phyloP scores from a whole-genome alignment of 2,888 invertebrate species.

The Eremobia ochroleuca region DNA sequence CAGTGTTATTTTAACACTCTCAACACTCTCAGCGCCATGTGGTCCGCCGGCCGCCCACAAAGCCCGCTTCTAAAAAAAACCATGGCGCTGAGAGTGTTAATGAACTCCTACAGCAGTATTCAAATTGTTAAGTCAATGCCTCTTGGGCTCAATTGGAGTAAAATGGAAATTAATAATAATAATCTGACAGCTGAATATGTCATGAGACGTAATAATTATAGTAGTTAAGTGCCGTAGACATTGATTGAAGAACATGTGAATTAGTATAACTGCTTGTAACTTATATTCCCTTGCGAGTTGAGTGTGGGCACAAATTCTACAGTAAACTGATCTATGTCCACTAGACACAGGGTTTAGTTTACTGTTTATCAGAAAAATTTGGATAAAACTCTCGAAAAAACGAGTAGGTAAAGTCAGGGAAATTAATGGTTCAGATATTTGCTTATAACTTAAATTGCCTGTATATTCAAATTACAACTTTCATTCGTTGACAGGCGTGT shows the following conservation, averaged over 20 bases:
- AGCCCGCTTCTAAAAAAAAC: too few relatives aligned
- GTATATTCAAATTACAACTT: not conserved
- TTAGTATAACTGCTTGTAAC: constrained; percentile 22
- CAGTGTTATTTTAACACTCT: not conserved
- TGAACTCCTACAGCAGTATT: not conserved
- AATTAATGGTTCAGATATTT: not conserved
- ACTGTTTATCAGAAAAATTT: not conserved
- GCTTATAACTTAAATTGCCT: too few relatives aligned
- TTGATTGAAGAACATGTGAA: constrained; percentile 33
- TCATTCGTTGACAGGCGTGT: not conserved
- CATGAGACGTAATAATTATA: constrained; percentile 15
- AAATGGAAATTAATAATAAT: constrained; percentile 27
- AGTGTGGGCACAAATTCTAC: not conserved
- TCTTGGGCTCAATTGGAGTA: not conserved
- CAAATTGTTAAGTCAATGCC: not conserved
- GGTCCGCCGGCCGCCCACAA: too few relatives aligned
- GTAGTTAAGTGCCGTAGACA: constrained; percentile 23
- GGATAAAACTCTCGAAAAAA: not conserved
- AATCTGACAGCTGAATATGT: constrained; percentile 36
- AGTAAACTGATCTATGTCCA: not conserved
- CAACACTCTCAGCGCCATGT: too few relatives aligned
- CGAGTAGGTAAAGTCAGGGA: not conserved
- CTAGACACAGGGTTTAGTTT: not conserved
- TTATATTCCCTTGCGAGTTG: not conserved
- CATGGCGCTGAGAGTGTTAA: too few relatives aligned